Evolutionary conservation across 2,113 vertebrate genomes (phyloP).

Genomic region (Pimephales promelas): DNA sequence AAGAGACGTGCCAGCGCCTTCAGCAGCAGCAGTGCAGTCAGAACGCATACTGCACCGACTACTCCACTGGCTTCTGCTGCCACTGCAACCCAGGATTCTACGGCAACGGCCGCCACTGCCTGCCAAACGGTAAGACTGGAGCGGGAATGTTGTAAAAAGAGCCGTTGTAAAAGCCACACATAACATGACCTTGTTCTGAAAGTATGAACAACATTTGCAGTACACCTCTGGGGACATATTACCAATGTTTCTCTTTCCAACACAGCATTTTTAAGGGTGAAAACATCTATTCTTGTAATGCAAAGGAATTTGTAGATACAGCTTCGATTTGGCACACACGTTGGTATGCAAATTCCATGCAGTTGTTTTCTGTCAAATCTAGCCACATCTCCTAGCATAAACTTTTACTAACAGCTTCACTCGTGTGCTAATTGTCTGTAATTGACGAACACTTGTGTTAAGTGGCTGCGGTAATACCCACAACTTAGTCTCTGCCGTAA

Average conservation of each 20-base stretch:
- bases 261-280: not conserved
- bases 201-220: slow-evolving; percentile 6
- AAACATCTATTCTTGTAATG: not conserved
- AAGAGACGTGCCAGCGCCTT: slow-evolving; percentile 80
- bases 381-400: slow-evolving; percentile 9
- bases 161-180: not conserved
- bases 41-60: slow-evolving; percentile 87
- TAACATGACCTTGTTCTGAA: not conserved
- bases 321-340: not conserved
- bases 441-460: slow-evolving; percentile 14
- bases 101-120: slow-evolving; percentile 88
- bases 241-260: slow-evolving; percentile 7
- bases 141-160: not conserved
- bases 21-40: slow-evolving; percentile 82
- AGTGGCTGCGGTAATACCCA: not conserved
- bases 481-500: slow-evolving; percentile 2
- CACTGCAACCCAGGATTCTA: slow-evolving; percentile 87
- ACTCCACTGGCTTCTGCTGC: slow-evolving; percentile 86
- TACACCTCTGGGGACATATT: not conserved
- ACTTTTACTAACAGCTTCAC: slow-evolving; percentile 2
- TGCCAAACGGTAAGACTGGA: slow-evolving; percentile 82
- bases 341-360: not conserved
- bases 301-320: slow-evolving; percentile 2
- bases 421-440: slow-evolving; percentile 39
- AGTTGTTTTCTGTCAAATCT: slow-evolving; percentile 42